Base-by-base conservation (phyloP, 2,888 invertebrate species). In the Isotomurus palustris region DNA sequence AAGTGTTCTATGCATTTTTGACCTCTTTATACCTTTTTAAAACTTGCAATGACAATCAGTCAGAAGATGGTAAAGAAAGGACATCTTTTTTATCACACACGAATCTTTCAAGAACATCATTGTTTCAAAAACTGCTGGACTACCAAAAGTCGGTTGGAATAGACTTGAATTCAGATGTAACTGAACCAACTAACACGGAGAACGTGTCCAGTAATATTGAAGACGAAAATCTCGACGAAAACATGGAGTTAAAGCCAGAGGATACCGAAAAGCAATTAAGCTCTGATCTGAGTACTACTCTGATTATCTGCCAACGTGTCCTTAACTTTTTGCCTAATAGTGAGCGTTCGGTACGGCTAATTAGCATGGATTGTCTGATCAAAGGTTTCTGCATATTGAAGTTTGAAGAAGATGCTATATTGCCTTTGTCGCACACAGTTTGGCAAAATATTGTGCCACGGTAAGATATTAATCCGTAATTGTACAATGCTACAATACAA, bases 361-460 rank as follows among this genome's bases (percentile, higher is more conserved):
- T 56, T 3, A 54, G 63, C 3, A 64, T 70, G 57, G 65, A 70
- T 21, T 56, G 56, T 19, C 54, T 70, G 3, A 67, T 67, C 21
- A 55, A 60, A 22, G 65, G 68, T n/a, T 41, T 68, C 10, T 21
- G 38, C 3, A 3, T 70, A 2, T 44, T 70, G 29, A 21, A 49
- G 28, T n/a, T 53, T 10, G 17, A 53, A 17, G 65, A 70, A 55
- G 58, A 70, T 52, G 22, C 45, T 6, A 32, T 70, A 8, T 56
- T 70, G 1, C 69, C 69, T 5, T 41, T 70, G 35, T 56, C 59
- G 4, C 69, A 70, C 49, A 59, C 56, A 0, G 62, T 67, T 41
- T 70, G 69, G 69, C 60, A 61, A 58, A 64, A 62, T 53, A 45
- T 70, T 38, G 52, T 64, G 19, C 60, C 65, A 27, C 64, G 69